Evolutionary conservation across 2,113 vertebrate species (phyloP), one percentile per base, ranked within the genome.

Genomic region (Laticauda laticaudata): DNA sequence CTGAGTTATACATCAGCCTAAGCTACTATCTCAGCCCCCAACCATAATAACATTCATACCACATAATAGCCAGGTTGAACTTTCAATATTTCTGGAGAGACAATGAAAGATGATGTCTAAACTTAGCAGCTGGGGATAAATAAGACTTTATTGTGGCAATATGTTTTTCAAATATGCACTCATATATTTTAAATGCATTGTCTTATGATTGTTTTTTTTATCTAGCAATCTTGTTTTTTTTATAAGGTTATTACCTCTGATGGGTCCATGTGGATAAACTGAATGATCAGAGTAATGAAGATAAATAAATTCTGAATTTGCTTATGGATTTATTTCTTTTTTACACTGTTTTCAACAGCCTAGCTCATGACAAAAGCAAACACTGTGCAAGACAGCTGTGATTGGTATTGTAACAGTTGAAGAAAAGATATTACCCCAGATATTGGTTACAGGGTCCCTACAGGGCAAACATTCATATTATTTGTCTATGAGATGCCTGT

Each of bases 141-240:
- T 53, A 93, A 59, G 88, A 39, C 88, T 90, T 93, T 93, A 86
- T 93, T 85, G 43, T n/a, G 69, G 69, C n/a, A 57, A 55, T 90
- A 89, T 51, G 92, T 59, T 90, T 93, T 86, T 86, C 88, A 90
- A 59, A 90, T 90, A 88, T 3, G 43, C 9, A 7, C 43, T 59
- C 69, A 18, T 90, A 93, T 90, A 59, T 90, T 90, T 90, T 92
- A 90, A 92, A 85, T 51, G 88, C 24, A 86, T 93, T 93, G 88
- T 86, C 86, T 59, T 69, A 51, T 51, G 43, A 54, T 90, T 92
- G 20, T 48, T 69, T 89, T 56, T 92, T 92, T 92, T 92, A 89
- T 81, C 61, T 54, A 21, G 87, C 21, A 75, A 45, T 89, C 51
- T 89, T 43, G 23, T 55, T 92, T 81, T 91, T 89, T 55, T 85